Percentiles rank a stretch among this genome's conserved stretches.
Evolutionary conservation across 2,888 invertebrate genomes (phyloP).

Genomic region (Polydrusus cervinus): DNA sequence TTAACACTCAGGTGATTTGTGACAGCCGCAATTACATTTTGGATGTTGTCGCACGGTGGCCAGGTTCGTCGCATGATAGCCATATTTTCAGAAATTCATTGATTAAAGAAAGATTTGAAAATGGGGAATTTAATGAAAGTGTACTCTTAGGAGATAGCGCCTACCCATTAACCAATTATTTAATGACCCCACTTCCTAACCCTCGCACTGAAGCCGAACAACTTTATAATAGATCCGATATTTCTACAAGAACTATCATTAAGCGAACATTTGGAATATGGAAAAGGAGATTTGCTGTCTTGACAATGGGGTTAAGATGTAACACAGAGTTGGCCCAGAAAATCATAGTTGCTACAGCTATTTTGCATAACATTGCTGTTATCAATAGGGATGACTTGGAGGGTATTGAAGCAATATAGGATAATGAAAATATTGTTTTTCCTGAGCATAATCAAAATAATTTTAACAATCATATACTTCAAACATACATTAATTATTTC

Average conservation of each 20-base stretch:
- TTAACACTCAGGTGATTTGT: slow-evolving; percentile 10
- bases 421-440: not conserved
- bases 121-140: slow-evolving; percentile 1
- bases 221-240: not conserved
- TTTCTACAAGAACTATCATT: not conserved
- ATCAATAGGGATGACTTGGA: not conserved
- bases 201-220: not conserved
- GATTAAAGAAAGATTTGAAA: slow-evolving; percentile 4
- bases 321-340: not conserved
- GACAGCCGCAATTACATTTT: not conserved
- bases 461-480: not conserved
- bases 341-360: not conserved
- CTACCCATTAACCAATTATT: too few relatives aligned
- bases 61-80: slow-evolving; percentile 13
- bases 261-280: not conserved
- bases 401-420: not conserved
- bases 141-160: slow-evolving; percentile 17
- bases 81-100: slow-evolving; percentile 6
- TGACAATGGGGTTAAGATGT: not conserved
- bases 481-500: not conserved
- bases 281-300: not conserved
- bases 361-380: not conserved
- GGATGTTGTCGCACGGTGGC: not conserved
- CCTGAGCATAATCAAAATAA: not conserved
- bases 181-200: not conserved